Conservation (phyloP, 53 echinoderm and acorn worm species). For the Crossaster papposus region DNA sequence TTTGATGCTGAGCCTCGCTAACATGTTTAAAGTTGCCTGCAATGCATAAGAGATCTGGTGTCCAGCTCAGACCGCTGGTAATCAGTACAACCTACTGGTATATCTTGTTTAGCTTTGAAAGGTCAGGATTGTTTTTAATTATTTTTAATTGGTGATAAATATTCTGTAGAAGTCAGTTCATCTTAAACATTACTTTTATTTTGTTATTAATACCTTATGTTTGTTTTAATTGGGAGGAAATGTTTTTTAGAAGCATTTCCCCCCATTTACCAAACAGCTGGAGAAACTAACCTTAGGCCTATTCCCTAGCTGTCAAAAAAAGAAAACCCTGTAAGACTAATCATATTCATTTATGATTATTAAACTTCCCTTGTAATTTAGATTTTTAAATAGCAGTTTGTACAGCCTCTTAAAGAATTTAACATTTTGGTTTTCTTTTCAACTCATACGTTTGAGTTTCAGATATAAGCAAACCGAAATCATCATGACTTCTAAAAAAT, state of each 20-base stretch:
- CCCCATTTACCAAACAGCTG: not conserved
- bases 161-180: conserved; percentile 32
- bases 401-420: not conserved
- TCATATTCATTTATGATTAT: not conserved
- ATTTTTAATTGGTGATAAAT: conserved; percentile 8
- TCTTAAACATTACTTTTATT: conserved; percentile 22
- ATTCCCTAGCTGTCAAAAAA: not conserved
- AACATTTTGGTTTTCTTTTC: not conserved
- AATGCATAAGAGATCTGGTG: too few species aligned
- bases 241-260: not conserved
- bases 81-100: not conserved
- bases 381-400: not conserved
- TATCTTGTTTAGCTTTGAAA: not conserved
- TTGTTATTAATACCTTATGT: conserved; percentile 15
- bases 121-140: conserved; percentile 29
- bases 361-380: not conserved
- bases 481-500: not conserved
- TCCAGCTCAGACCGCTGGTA: not conserved
- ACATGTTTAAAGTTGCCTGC: not conserved
- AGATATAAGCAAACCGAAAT: not conserved
- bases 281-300: conserved; percentile 27
- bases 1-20: not conserved
- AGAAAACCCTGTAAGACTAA: not conserved
- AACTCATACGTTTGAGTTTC: not conserved
- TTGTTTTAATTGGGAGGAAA: not conserved